Conservation (phyloP, 2,888 invertebrate genomes). For the Agriopis leucophaearia region DNA sequence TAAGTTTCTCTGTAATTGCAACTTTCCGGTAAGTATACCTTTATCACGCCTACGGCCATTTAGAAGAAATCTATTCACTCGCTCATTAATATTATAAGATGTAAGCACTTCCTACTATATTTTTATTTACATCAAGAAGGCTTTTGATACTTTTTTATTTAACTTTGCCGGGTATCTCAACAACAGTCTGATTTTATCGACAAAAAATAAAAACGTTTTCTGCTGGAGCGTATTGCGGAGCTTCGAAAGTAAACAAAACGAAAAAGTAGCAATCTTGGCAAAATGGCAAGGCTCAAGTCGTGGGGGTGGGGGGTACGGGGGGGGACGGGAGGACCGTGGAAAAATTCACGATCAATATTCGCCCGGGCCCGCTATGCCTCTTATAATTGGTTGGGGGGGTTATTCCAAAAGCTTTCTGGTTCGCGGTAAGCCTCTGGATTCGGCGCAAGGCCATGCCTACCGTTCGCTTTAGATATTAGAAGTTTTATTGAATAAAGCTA, state of each 20-base stretch:
- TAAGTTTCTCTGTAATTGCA: too few species aligned
- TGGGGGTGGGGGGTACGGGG: slow-evolving; percentile 56
- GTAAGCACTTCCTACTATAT: too few species aligned
- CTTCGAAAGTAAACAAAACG: slow-evolving; percentile 24
- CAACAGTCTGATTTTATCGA: background rate
- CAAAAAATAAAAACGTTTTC: slow-evolving; percentile 1
- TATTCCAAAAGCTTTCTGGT: slow-evolving; percentile 69
- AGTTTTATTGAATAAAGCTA: too few species aligned
- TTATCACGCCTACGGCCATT: too few species aligned
- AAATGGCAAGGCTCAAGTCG: slow-evolving; percentile 38
- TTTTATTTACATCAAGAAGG: background rate
- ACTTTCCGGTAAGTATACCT: too few species aligned
- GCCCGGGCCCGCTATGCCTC: slow-evolving; percentile 57
- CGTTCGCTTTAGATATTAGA: background rate
- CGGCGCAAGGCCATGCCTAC: background rate
- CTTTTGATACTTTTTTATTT: background rate
- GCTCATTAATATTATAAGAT: too few species aligned
- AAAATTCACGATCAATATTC: slow-evolving; percentile 82
- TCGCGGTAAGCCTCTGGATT: slow-evolving; percentile 52
- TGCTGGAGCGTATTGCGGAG: background rate
- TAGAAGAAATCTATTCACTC: too few species aligned
- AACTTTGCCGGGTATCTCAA: background rate
- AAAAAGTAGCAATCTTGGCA: slow-evolving; percentile 31
- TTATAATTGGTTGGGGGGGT: slow-evolving; percentile 74
- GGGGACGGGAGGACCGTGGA: slow-evolving; percentile 60